These are phyloP conservation scores for Atherinosoma microstoma DNA, from an alignment of 2,797 vertebrate genomes.

Conservation along the genomic window DNA sequence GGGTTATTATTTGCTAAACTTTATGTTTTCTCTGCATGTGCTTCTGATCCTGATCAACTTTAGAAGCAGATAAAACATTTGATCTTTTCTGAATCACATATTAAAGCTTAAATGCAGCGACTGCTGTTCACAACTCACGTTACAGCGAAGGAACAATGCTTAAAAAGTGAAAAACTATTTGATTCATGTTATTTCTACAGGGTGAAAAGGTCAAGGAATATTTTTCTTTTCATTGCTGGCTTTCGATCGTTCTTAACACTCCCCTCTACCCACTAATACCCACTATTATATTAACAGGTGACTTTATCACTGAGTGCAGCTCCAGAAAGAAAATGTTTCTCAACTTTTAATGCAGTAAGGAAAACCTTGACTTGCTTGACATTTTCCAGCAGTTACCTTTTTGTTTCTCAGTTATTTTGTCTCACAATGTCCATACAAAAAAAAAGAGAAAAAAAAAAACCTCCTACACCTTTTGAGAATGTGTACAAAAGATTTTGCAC, in stretches of 20 bases:
- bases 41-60: constrained; percentile 22
- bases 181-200: constrained; percentile 57
- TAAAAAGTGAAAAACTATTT: constrained; percentile 43
- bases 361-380: constrained; percentile 56
- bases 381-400: constrained; percentile 16
- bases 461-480: constrained; percentile 14
- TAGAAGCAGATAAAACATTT: constrained; percentile 9
- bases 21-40: neutral
- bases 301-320: constrained; percentile 33
- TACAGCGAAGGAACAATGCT: constrained; percentile 51
- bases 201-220: constrained; percentile 65
- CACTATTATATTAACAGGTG: constrained; percentile 54
- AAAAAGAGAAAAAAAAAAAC: neutral
- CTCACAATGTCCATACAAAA: neutral
- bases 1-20: neutral
- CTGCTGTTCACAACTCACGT: constrained; percentile 35
- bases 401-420: constrained; percentile 33
- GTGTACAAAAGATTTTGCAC: neutral
- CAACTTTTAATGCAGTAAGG: constrained; percentile 12
- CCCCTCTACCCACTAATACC: constrained; percentile 41
- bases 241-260: constrained; percentile 23
- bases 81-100: constrained; percentile 16
- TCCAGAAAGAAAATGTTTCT: constrained; percentile 45
- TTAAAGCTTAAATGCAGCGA: constrained; percentile 29
- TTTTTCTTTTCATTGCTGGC: constrained; percentile 52